Evolutionary conservation across 2,113 vertebrate genomes (phyloP), one percentile per base, ranked within the genome.

Genomic region (Protobothrops mucrosquamatus): DNA sequence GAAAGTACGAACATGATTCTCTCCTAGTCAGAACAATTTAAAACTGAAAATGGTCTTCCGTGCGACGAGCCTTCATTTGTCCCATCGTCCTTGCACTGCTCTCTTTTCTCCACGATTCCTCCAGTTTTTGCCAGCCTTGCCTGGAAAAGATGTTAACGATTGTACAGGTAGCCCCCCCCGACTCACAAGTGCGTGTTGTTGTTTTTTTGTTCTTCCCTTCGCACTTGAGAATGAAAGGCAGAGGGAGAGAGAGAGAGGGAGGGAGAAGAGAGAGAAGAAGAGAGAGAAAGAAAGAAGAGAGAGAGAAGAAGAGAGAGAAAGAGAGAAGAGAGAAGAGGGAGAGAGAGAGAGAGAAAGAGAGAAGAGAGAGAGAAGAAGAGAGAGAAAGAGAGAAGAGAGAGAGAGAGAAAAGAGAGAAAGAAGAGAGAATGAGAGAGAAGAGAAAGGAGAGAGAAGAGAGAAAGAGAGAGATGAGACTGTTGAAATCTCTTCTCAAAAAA

Each of bases 361-460:
- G 7, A 7, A 8, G 0, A 48, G 18, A 20, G 0, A 9, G 18
- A 4, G 18, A 18, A 15, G 4, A 4, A 20, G 55, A 11, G 55
- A 20, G 55, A 18, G 15, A 1, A 6, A 23, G 6, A 23, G 56
- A 59, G 2, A 57, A 2, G 20, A 57, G 20, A 54, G 14, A 57
- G 4, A 56, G 4, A 5, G 46, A 23, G 23, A 61, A 23, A 2
- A 61, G 24, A 61, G 23, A 48, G 48, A 48, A 1, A 48, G 48
- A 48, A 10, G 14, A 57, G 4, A 56, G 55, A 56, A 5, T 5
- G 4, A 23, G 6, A 23, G 20, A 57, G 56, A 22, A 51, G 20
- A 23, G 22, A 57, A 3, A 23, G 20, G 4, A 5, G 46, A 23
- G 23, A 61, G 57, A 2, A 59, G 24, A 61, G 23, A 48, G 46